Percentiles rank a stretch among this genome's conserved stretches.
phyloP scores from a whole-genome alignment of 1,140 invertebrate genomes.

The Macrobrachium rosenbergii region DNA sequence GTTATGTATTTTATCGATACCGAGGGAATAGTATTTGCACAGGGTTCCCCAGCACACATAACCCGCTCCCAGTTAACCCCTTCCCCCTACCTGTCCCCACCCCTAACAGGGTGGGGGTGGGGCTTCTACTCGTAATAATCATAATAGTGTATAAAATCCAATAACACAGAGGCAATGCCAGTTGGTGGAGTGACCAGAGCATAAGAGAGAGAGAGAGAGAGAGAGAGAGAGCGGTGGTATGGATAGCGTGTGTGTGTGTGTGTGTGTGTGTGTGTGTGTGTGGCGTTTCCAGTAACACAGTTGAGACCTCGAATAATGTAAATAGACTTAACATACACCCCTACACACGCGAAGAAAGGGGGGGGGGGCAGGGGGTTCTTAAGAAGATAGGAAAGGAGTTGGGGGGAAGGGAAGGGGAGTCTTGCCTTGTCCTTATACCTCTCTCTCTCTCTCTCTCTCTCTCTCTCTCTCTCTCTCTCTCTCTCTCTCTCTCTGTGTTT shows the following conservation, averaged over 20 bases:
- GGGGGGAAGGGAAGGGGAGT: neutral
- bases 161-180: too few species aligned
- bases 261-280: neutral
- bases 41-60: neutral
- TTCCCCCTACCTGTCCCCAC: neutral
- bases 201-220: neutral
- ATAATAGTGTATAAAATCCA: too few species aligned
- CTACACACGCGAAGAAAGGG: neutral
- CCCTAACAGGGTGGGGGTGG: neutral
- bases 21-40: neutral
- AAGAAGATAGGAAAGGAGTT: neutral
- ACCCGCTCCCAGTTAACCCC: neutral
- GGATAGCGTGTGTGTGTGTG: too few species aligned
- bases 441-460: conserved; percentile 26
- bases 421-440: neutral
- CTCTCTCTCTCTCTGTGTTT: conserved; percentile 9
- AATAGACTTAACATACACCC: too few species aligned
- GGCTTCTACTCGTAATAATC: neutral
- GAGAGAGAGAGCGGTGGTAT: neutral
- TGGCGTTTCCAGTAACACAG: too few species aligned
- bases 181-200: neutral
- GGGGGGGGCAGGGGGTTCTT: neutral
- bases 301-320: too few species aligned
- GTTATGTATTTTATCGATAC: neutral
- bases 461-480: conserved; percentile 27